Evolutionary conservation across 1,140 invertebrate genomes (phyloP).

Genomic region (Brachionus manjavacas): DNA sequence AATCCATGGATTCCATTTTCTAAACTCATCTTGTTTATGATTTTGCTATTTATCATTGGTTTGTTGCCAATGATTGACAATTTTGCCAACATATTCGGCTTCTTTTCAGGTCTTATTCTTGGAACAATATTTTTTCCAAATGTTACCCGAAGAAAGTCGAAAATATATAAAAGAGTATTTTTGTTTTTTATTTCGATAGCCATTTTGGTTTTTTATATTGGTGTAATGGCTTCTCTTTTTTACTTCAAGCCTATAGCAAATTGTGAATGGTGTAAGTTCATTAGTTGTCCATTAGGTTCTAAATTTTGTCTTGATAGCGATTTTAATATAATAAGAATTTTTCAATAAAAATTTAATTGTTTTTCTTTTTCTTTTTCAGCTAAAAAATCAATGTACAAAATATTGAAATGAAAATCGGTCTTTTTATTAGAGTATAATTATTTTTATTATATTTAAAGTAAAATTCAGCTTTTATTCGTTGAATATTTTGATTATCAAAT

Average conservation of each 20-base stretch:
- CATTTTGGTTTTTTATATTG: conserved; percentile 68
- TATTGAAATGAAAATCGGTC: too few relatives aligned
- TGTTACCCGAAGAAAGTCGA: conserved; percentile 69
- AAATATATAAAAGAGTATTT: conserved; percentile 66
- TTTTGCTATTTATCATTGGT: conserved; percentile 74
- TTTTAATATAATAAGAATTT: conserved; percentile 12
- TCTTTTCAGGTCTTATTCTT: conserved; percentile 83
- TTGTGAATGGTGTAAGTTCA: conserved; percentile 78
- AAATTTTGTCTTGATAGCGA: conserved; percentile 30
- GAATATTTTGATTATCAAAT: too few relatives aligned
- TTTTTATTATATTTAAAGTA: too few relatives aligned
- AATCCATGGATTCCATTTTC: conserved; percentile 70
- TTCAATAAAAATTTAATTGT: neutral
- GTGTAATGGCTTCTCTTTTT: conserved; percentile 73
- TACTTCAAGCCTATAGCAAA: conserved; percentile 83
- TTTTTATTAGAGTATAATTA: too few relatives aligned
- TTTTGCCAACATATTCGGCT: conserved; percentile 84
- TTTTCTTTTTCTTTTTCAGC: too few relatives aligned
- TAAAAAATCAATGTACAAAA: too few relatives aligned
- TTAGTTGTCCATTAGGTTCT: conserved; percentile 67
- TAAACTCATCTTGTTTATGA: conserved; percentile 70
- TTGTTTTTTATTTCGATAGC: conserved; percentile 74
- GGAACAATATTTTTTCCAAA: conserved; percentile 83
- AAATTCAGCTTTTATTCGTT: too few relatives aligned
- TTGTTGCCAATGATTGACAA: conserved; percentile 92